Conservation (phyloP, 2,888 invertebrate genomes). For the Eilema griseolum region DNA sequence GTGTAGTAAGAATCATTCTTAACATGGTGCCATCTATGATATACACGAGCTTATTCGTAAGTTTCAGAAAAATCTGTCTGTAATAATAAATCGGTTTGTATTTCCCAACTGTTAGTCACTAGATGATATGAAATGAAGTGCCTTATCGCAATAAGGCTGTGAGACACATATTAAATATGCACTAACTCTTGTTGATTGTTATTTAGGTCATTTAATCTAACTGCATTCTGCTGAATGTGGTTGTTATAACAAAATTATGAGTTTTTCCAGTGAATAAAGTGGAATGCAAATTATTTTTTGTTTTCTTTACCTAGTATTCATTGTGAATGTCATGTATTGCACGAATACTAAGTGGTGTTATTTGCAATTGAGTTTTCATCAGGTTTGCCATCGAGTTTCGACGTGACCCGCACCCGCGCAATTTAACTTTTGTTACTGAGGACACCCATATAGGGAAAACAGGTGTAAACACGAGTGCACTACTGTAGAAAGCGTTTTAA, state of each 20-base stretch:
- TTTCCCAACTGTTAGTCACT: conserved; percentile 16
- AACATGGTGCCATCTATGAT: conserved; percentile 17
- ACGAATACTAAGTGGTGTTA: not conserved
- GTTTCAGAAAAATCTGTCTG: not conserved
- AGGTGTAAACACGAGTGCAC: no score
- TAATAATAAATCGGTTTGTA: conserved; percentile 15
- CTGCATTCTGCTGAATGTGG: conserved; percentile 19
- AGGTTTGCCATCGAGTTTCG: no score
- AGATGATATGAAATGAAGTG: conserved; percentile 34
- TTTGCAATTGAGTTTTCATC: no score
- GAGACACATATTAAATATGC: conserved; percentile 51
- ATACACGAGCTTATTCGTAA: conserved; percentile 7
- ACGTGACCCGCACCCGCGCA: no score
- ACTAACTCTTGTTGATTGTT: conserved; percentile 45
- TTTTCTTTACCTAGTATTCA: conserved; percentile 17
- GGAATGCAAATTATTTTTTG: conserved; percentile 35
- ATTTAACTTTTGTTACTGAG: no score
- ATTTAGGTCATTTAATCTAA: conserved; percentile 36
- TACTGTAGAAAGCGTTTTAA: no score
- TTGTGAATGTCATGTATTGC: not conserved
- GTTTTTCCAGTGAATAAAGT: conserved; percentile 45
- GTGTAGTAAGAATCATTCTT: conserved; percentile 12
- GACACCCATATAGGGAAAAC: no score
- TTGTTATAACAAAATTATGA: conserved; percentile 21
- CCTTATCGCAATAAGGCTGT: conserved; percentile 41